Conservation (phyloP, 2,888 invertebrate genomes). For the Mesorhabditis belari region DNA sequence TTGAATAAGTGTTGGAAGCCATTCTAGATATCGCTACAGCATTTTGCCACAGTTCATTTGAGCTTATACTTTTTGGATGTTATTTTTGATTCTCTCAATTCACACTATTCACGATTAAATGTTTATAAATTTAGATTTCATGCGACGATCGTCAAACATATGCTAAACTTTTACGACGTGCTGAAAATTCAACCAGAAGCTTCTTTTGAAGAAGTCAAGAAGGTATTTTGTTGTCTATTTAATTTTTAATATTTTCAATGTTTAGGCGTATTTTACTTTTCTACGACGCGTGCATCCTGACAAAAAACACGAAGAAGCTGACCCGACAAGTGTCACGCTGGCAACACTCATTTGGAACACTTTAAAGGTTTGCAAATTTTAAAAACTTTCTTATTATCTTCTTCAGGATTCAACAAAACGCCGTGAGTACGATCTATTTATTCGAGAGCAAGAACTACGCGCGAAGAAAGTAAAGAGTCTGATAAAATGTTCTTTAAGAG, state of each 20-base stretch:
- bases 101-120: not conserved
- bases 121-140: too few species aligned
- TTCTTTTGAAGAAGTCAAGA: conserved; percentile 30
- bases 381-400: conserved; percentile 1
- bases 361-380: conserved; percentile 10
- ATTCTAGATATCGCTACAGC: too few species aligned
- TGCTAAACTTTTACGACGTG: conserved; percentile 45
- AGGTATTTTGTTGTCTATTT: conserved; percentile 35
- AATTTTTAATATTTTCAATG: not conserved
- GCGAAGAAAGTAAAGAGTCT: conserved; percentile 14
- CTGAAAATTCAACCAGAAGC: conserved; percentile 22
- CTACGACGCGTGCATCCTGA: conserved; percentile 38
- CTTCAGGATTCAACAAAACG: conserved; percentile 1
- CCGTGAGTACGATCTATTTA: conserved; percentile 34
- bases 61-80: too few species aligned
- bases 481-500: not conserved
- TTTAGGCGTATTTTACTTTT: not conserved
- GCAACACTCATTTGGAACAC: conserved; percentile 16
- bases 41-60: too few species aligned
- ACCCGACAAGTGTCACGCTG: conserved; percentile 7
- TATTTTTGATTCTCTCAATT: not conserved
- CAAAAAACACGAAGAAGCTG: conserved; percentile 20
- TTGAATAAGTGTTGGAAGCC: not conserved
- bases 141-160: too few species aligned
- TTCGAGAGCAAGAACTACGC: conserved; percentile 44